A percentile compares a stretch with the other conserved stretches of the same genome.
These are phyloP conservation scores for Origma solitaria DNA, from an alignment of 2,113 vertebrate species.

Conservation along the genomic window DNA sequence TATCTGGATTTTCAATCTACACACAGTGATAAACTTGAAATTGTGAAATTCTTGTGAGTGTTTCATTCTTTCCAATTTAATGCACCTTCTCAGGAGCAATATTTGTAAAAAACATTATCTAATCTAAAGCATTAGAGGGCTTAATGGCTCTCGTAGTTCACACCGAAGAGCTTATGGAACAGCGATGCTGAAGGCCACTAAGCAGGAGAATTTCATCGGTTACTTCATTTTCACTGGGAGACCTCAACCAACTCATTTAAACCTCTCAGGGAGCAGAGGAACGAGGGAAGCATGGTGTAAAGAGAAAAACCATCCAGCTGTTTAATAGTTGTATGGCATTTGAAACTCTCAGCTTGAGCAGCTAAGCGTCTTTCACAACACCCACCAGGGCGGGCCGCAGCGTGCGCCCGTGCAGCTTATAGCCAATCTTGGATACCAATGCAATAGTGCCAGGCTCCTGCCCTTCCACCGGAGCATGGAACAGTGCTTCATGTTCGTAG, in stretches of 20 bases:
- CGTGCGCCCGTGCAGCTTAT: conserved; percentile 93
- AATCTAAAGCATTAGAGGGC: not conserved
- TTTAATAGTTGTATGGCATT: conserved; percentile 43
- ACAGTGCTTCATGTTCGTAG: conserved; percentile 93
- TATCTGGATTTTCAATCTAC: not conserved
- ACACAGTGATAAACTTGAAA: not conserved
- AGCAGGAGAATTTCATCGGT: not conserved
- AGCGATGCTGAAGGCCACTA: not conserved
- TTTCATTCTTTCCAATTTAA: not conserved
- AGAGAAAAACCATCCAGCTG: not conserved
- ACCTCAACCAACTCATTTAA: not conserved
- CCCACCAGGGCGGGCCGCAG: conserved; percentile 92
- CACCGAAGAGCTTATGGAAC: not conserved
- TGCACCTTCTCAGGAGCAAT: not conserved
- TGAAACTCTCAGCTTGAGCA: not conserved
- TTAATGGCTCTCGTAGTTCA: not conserved
- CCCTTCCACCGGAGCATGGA: conserved; percentile 84
- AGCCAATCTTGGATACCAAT: conserved; percentile 91
- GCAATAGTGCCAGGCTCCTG: conserved; percentile 89
- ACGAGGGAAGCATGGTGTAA: not conserved
- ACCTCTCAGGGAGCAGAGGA: not conserved
- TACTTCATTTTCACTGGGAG: not conserved
- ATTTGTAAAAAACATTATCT: not conserved
- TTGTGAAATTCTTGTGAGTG: not conserved
- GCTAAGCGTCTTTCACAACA: conserved; percentile 86